Conservation (phyloP, 1,140 invertebrate genomes). For the Nebria ingens region DNA sequence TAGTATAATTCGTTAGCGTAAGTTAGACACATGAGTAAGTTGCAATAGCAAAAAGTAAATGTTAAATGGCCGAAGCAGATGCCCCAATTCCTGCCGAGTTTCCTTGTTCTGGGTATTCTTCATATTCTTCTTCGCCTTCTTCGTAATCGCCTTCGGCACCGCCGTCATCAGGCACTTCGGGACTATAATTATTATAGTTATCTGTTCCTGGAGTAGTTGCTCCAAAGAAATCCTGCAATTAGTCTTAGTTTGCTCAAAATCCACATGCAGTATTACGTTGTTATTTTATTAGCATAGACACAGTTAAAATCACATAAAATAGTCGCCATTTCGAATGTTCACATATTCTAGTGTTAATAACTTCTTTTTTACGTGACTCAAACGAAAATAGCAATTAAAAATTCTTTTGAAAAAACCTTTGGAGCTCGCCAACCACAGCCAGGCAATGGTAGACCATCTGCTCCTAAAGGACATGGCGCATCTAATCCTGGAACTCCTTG, state of each 20-base stretch:
- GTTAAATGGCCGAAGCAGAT: conserved; percentile 21
- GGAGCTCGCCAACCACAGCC: conserved; percentile 89
- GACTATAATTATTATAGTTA: conserved; percentile 25
- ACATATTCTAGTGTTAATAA: too few species aligned
- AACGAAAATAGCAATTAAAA: too few species aligned
- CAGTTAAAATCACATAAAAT: too few species aligned
- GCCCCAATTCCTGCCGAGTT: conserved; percentile 28
- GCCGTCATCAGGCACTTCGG: conserved; percentile 34
- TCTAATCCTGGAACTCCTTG: conserved; percentile 93
- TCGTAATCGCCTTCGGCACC: conserved; percentile 39
- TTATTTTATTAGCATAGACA: not conserved
- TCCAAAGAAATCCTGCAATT: conserved; percentile 32
- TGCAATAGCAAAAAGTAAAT: conserved; percentile 3
- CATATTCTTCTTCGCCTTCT: conserved; percentile 43
- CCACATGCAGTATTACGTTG: not conserved
- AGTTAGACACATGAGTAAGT: conserved; percentile 8
- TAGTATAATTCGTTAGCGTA: conserved; percentile 1
- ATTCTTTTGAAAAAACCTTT: too few species aligned
- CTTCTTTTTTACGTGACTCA: too few species aligned
- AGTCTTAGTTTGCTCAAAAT: conserved; percentile 10
- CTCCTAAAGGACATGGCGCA: conserved; percentile 90
- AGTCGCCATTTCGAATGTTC: too few species aligned
- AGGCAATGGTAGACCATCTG: conserved; percentile 84
- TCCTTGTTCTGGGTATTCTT: conserved; percentile 42
- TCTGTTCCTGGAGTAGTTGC: conserved; percentile 24